Evolutionary conservation across 2,888 invertebrate genomes (phyloP), one percentile per base, ranked within the genome.

Genomic region (Campoplex capitator): DNA sequence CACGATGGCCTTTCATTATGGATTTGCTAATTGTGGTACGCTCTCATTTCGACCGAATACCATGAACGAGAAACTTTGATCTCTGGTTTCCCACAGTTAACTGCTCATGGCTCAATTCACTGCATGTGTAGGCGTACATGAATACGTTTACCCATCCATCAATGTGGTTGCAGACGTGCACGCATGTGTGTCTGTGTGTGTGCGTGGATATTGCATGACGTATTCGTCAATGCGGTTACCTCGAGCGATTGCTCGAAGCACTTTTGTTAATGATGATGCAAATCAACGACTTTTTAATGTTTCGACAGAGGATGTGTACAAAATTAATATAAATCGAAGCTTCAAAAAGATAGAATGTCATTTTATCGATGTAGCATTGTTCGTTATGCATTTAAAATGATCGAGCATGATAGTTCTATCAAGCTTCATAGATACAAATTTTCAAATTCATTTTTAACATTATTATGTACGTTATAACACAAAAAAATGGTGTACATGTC

Each of bases 21-120:
- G 32, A 83, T 58, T 83, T 28, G 23, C 76, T 76, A 76, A 76
- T 83, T 83, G 76, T 42, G 82, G 70, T 83, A 23, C 23, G 45
- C 23, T 83, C 76, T 76, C 82, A 58, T 83, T 76, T 76, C 45
- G 70, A 18, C 16, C 56, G 16, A n/a, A 76, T 45, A 32, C 48
- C 58, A 68, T 76, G 28, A 76, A 58, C 35, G 70, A 70, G 68
- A 83, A 76, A 70, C 70, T 75, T 83, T 70, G 51, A 76, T 83
- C 75, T 83, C 75, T 38, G 70, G 58, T 83, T 67, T 70, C 35
- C 68, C 68, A 58, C 76, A 58, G 58, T 76, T 38, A 76, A 83
- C 68, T 68, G 35, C 48, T 56, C 56, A 6, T 28, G 54, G 54
- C 42, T 13, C 65, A 16, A 8, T 62, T 58, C 51, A 18, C 6